Evolutionary conservation across 2,113 vertebrate genomes (phyloP), one percentile per base, ranked within the genome.

Genomic region (Noctilio leporinus): DNA sequence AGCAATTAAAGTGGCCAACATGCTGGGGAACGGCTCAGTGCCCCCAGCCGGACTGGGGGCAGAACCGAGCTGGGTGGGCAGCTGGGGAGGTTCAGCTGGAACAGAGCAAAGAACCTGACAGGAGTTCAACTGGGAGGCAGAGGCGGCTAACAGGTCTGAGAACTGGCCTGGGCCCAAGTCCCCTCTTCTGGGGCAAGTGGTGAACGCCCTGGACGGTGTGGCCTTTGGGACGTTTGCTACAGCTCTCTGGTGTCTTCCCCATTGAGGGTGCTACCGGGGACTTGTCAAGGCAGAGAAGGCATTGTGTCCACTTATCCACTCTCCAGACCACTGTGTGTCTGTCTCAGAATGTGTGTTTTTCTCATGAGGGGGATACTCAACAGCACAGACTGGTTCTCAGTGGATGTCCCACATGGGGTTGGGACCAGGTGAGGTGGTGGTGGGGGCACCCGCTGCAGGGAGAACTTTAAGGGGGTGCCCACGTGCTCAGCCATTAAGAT

Each of bases 301-400:
- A 0, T 15, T 10, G 3, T 1, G 47, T 47, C n/a, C n/a, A n/a
- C n/a, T 49, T 20, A 15, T 28, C 57, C 6, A 0, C 3, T n/a
- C 7, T 43, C 4, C 0, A 24, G 86, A 62, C 45, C 9, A 1
- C 20, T 10, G 2, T 7, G 9, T n/a, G 5, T 6, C 59, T 45
- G 59, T 9, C 1, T 47, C 59, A 3, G 51, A 38, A 26, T 0
- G 22, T 0, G 3, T 38, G 16, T n/a, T 40, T 65, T 45, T 59
- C 30, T 35, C 3, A 0, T 0, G 12, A 7, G 19, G 9, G 40
- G 57, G 38, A 64, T 16, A 12, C 69, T 19, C 1, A 4, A 1
- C 35, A 2, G 8, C 9, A 22, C 3, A 9, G n/a, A 15, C 45
- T 16, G 6, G 19, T 33, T 33, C 26, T 65, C 33, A 7, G 35